A percentile compares a stretch with the other conserved stretches of the same genome.
Evolutionary conservation across 2,888 invertebrate species (phyloP).

Genomic region (Anaspis maculata): DNA sequence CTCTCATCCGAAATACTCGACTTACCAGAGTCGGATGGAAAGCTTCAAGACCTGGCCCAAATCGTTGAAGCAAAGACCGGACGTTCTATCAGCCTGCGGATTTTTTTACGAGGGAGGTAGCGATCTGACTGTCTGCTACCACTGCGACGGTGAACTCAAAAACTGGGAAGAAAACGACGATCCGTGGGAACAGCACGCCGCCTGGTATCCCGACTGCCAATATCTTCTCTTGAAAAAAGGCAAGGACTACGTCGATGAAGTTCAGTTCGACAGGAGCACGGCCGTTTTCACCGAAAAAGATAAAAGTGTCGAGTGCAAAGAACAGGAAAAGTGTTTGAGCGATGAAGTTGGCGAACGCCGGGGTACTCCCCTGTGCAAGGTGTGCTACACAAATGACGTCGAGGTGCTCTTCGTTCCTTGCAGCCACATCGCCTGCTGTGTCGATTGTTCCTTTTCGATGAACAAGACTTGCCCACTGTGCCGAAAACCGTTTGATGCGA

Average conservation of each 20-base stretch:
- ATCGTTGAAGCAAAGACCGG: conserved; percentile 69
- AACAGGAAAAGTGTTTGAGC: too few relatives aligned
- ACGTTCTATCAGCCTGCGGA: conserved; percentile 78
- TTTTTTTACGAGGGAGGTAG: conserved; percentile 85
- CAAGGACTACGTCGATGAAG: conserved; percentile 62
- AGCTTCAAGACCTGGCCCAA: conserved; percentile 77
- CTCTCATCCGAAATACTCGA: conserved; percentile 58
- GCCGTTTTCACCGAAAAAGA: conserved; percentile 14
- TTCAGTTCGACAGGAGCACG: conserved; percentile 24
- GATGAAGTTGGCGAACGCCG: too few relatives aligned
- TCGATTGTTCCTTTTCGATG: conserved; percentile 81
- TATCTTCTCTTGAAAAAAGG: conserved; percentile 77
- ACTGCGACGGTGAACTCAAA: conserved; percentile 87
- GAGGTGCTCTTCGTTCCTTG: conserved; percentile 91
- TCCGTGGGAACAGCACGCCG: conserved; percentile 92
- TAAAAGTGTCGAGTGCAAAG: conserved; percentile 5
- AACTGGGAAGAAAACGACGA: conserved; percentile 89
- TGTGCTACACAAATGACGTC: conserved; percentile 83
- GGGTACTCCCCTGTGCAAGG: conserved; percentile 67
- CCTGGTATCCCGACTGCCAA: conserved; percentile 84
- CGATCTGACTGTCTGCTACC: conserved; percentile 88
- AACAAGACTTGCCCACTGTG: conserved; percentile 77
- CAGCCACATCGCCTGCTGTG: conserved; percentile 89
- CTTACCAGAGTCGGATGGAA: conserved; percentile 54
- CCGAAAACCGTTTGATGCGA: conserved; percentile 62